phyloP scores from a whole-genome alignment of 2,113 vertebrate species.

The Thunnus maccoyii region DNA sequence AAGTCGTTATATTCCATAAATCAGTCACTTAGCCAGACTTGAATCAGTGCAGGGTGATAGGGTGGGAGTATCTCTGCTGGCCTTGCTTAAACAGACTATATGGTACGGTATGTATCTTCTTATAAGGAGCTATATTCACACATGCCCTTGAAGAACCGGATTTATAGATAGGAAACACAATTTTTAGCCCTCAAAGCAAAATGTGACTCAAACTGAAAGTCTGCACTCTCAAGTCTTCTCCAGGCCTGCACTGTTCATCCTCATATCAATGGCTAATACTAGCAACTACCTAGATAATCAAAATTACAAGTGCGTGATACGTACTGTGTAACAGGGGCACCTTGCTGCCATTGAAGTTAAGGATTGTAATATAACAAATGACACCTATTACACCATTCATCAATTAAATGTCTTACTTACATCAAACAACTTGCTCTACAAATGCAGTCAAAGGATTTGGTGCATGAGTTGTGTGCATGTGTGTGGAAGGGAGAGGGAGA shows the following conservation, averaged over 20 bases:
- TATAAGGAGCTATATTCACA: conserved; percentile 27
- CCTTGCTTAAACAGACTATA: conserved; percentile 47
- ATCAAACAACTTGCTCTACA: conserved; percentile 1
- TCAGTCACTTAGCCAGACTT: conserved; percentile 42
- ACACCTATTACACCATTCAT: not conserved
- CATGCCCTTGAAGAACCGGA: conserved; percentile 45
- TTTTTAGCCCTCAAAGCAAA: conserved; percentile 49
- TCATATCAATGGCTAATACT: not conserved
- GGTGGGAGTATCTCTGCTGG: conserved; percentile 35
- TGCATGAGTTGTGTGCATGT: not conserved
- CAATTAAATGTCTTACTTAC: not conserved
- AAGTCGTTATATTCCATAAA: conserved; percentile 61
- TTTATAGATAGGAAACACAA: conserved; percentile 46
- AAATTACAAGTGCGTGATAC: not conserved
- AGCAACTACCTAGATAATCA: not conserved
- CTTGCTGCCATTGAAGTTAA: conserved; percentile 1
- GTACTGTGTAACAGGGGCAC: not conserved
- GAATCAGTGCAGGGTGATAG: conserved; percentile 46
- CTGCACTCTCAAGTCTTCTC: conserved; percentile 3
- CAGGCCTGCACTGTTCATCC: not conserved
- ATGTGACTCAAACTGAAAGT: conserved; percentile 28
- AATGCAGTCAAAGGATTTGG: conserved; percentile 14
- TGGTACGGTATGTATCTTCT: conserved; percentile 26
- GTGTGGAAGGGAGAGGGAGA: not conserved
- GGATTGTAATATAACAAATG: not conserved